These are phyloP conservation scores for Loxodonta africana DNA, from an alignment of 2,113 vertebrate species.

Conservation along the genomic window DNA sequence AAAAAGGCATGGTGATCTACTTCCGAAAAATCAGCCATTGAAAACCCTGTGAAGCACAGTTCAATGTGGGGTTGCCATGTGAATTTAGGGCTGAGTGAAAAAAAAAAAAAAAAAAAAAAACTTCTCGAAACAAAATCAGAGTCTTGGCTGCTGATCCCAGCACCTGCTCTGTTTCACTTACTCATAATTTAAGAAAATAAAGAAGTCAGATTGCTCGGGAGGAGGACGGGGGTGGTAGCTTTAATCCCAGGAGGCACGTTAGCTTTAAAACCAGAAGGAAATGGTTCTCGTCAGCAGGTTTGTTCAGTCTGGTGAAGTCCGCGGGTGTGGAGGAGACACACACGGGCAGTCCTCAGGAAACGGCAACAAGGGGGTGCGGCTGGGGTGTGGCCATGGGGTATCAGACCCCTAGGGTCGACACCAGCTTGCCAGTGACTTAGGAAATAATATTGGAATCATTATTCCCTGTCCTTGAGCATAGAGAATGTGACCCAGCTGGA, in stretches of 20 bases:
- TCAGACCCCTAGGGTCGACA: neutral
- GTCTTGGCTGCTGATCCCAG: neutral
- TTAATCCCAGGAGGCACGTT: accelerated
- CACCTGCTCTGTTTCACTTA: no score
- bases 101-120: neutral
- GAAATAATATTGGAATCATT: no score
- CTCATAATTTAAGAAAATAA: neutral
- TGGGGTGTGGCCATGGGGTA: neutral
- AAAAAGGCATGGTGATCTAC: neutral
- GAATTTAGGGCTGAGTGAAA: neutral
- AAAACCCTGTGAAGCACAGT: neutral
- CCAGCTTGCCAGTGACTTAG: neutral
- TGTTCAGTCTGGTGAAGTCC: neutral
- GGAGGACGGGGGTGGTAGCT: neutral
- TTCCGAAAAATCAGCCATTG: neutral
- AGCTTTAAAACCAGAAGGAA: neutral
- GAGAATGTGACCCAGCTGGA: no score
- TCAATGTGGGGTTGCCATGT: neutral
- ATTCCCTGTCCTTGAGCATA: no score
- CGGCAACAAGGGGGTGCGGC: accelerated
- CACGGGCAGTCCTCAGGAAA: slow-evolving; percentile 50
- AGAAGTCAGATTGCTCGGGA: accelerated
- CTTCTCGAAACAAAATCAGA: neutral
- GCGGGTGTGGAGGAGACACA: slow-evolving; percentile 47
- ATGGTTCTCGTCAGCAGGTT: neutral